Percentiles rank a stretch among this genome's conserved stretches.
Evolutionary conservation across 1,140 invertebrate species (phyloP).

Genomic region (Papilio dardanus): DNA sequence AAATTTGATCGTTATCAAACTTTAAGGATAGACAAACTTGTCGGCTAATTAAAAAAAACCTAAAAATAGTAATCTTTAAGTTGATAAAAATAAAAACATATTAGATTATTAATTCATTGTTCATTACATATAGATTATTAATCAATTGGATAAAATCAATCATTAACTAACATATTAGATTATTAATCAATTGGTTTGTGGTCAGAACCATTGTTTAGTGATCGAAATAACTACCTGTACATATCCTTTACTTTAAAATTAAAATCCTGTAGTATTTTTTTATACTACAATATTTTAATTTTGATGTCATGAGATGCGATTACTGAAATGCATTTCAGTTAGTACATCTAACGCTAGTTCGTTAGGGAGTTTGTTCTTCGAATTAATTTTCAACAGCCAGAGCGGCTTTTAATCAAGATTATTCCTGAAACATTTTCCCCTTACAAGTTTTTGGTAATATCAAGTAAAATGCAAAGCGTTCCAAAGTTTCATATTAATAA

Average conservation of each 20-base stretch:
- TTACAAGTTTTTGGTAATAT: background rate
- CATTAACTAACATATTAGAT: too few species aligned
- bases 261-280: too few species aligned
- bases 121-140: too few species aligned
- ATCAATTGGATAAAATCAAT: too few species aligned
- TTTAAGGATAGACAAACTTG: background rate
- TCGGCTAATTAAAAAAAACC: background rate
- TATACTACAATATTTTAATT: background rate
- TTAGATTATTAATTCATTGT: too few species aligned
- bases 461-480: background rate
- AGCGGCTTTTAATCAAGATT: slow-evolving; percentile 21
- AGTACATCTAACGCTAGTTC: slow-evolving; percentile 19
- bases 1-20: background rate
- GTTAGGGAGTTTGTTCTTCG: slow-evolving; percentile 15
- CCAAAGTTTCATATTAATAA: too few species aligned
- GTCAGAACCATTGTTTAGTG: too few species aligned
- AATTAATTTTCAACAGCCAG: slow-evolving; percentile 12
- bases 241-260: too few species aligned
- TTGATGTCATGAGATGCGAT: background rate
- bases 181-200: too few species aligned
- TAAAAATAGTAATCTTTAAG: too few species aligned
- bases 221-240: too few species aligned
- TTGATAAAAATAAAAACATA: too few species aligned
- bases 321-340: background rate
- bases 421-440: slow-evolving; percentile 12